Evolutionary conservation across 2,888 invertebrate genomes (phyloP), one percentile per base, ranked within the genome.

Genomic region (Drosophila sordidula): DNA sequence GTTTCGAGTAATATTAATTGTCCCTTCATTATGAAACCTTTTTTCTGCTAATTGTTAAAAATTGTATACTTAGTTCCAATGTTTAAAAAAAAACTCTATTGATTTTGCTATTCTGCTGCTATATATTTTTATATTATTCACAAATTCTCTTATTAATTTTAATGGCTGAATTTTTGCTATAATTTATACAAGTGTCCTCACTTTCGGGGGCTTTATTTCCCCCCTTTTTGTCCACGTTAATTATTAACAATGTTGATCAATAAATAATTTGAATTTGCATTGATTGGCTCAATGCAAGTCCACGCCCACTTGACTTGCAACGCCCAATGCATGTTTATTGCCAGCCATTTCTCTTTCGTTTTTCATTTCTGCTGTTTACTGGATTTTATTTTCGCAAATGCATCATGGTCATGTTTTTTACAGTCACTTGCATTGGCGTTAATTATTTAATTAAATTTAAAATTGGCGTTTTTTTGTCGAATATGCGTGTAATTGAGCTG

Each of bases 381-480:
- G 3, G 18, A 38, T 54, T 58, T 55, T 34, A 26, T 14, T 44
- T 5, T 22, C n/a, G 9, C 36, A 39, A 39, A 46, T 42, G 57
- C 32, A 55, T 44, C 32, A 49, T 25, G n/a, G 12, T 16, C 41
- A 6, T n/a, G 6, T 57, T 69, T 47, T 73, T 56, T 12, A 22
- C 38, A 18, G 50, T 51, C 56, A 34, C 67, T 67, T 46, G 61
- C 50, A 62, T 39, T 38, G 61, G 65, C 62, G 61, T 70, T 72
- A 76, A 76, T 73, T 76, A 59, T 61, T 76, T 76, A 76, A 76
- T 76, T 76, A 66, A 72, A 76, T 76, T 72, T 66, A 42, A 75
- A 64, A 56, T 55, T 39, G 45, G 14, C 38, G 54, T 42, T 47
- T 62, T 64, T 50, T 32, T 63, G 14, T 47, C 14, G 47, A 74